Evolutionary conservation across 2,113 vertebrate species (phyloP), one percentile per base, ranked within the genome.

Genomic region (Todiramphus chloris): DNA sequence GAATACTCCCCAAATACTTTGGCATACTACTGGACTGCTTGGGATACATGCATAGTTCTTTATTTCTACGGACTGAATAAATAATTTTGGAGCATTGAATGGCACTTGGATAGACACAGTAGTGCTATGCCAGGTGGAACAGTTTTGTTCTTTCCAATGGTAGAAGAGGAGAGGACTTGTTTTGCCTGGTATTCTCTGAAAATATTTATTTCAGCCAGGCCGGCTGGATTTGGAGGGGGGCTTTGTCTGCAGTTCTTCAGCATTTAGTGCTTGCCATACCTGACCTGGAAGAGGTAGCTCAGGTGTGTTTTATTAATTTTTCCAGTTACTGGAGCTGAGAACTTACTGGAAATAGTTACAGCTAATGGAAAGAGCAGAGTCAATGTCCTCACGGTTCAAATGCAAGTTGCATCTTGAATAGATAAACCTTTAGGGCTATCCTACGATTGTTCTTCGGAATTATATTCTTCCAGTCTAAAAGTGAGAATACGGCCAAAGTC

Each of bases 381-480:
- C 1, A 3, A 13, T 39, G 20, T 10, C 13, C 24, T 74, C 0
- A 0, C 0, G 0, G 8, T 66, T 84, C 9, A 84, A 58, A 43
- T 62, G 5, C 10, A 20, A 27, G 16, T 13, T 39, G 46, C 4
- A 16, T 37, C 21, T 56, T 69, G 16, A 19, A 33, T 1, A 51
- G 27, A 10, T 67, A 37, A 66, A 56, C 35, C 10, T 33, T 43
- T 51, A 60, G 50, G 55, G 30, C 9, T 62, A 19, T 20, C 21
- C 27, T 89, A 1, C 0, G 1, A 3, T 31, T 46, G 6, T 24
- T 70, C 23, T 74, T 81, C 35, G 43, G 18, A 46, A 77, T 60
- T 77, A 41, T 3, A 14, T 15, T 68, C 12, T 41, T 59, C 64
- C 8, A 28, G 2, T 11, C 19, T 19, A 0, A 1, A 53, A 41